Evolutionary conservation across 2,888 invertebrate species (phyloP).

Genomic region (Drosophila kambysellisi): DNA sequence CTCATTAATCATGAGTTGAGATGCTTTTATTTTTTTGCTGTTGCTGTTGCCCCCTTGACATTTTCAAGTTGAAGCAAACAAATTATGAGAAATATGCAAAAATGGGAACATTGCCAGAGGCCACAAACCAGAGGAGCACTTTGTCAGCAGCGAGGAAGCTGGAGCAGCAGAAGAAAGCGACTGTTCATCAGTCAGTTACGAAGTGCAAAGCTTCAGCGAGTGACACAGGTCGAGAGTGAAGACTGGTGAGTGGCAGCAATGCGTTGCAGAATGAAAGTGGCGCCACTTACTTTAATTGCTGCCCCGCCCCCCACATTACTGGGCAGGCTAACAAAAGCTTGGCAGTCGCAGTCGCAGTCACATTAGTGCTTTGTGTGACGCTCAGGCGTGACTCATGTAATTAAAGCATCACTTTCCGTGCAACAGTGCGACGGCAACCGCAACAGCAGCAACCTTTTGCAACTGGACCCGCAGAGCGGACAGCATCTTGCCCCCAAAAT

Average conservation of each 20-base stretch:
- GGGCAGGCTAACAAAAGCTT: conserved; percentile 41
- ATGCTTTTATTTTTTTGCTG: neutral
- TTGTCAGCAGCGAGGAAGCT: conserved; percentile 24
- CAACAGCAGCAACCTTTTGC: conserved; percentile 30
- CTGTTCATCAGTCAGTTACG: conserved; percentile 45
- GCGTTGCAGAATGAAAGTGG: conserved; percentile 62
- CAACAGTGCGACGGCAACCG: conserved; percentile 59
- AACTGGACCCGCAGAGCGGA: conserved; percentile 4
- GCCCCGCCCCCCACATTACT: conserved; percentile 8
- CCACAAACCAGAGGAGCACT: conserved; percentile 20
- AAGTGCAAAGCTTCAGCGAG: conserved; percentile 26
- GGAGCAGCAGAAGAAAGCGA: conserved; percentile 11
- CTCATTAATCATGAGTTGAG: conserved; percentile 49
- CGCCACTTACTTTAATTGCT: conserved; percentile 77
- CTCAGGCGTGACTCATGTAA: conserved; percentile 63
- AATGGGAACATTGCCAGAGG: conserved; percentile 26
- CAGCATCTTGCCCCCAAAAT: conserved; percentile 22
- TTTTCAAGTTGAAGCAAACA: conserved; percentile 48
- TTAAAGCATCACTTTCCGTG: conserved; percentile 69
- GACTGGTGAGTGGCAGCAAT: conserved; percentile 30
- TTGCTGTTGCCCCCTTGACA: conserved; percentile 42
- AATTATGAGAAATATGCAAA: conserved; percentile 56
- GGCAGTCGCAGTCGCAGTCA: conserved; percentile 1
- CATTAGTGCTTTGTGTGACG: conserved; percentile 55
- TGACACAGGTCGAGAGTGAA: conserved; percentile 10